Conservation (phyloP, 1,140 invertebrate genomes). For the Grapholita molesta region DNA sequence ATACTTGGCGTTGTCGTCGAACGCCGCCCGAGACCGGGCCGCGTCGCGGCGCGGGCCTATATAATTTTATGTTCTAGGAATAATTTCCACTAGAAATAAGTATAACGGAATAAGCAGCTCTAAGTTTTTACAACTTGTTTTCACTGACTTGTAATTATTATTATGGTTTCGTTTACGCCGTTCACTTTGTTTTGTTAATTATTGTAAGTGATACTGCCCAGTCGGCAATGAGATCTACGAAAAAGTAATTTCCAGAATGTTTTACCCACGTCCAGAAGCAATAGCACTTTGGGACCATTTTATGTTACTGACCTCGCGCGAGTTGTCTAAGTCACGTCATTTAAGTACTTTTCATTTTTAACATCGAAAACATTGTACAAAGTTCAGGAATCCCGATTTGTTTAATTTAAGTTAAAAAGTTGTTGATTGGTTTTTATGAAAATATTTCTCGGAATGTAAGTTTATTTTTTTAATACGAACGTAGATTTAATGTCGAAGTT, state of each 20-base stretch:
- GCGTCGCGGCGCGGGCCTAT: constrained; percentile 33
- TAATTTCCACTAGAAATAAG: constrained; percentile 61
- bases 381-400: constrained; percentile 19
- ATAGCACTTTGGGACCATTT: constrained; percentile 14
- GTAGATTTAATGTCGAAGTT: constrained; percentile 54
- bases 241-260: neutral
- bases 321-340: constrained; percentile 7
- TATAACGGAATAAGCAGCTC: constrained; percentile 46
- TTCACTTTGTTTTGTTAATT: constrained; percentile 17
- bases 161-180: constrained; percentile 1
- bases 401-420: constrained; percentile 7
- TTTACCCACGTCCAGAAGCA: neutral
- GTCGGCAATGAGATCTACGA: neutral
- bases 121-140: constrained; percentile 43
- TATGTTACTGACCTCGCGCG: constrained; percentile 1
- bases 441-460: constrained; percentile 40
- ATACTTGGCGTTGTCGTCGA: neutral
- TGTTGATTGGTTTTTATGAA: constrained; percentile 18
- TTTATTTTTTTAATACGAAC: constrained; percentile 47
- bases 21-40: neutral
- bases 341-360: constrained; percentile 11
- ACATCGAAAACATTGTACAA: constrained; percentile 25
- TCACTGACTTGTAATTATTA: constrained; percentile 30
- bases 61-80: constrained; percentile 65
- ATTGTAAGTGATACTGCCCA: constrained; percentile 6